phyloP scores from a whole-genome alignment of 30 jellyfish, hydroid and myxozoan species.

The Cassiopea andromeda region DNA sequence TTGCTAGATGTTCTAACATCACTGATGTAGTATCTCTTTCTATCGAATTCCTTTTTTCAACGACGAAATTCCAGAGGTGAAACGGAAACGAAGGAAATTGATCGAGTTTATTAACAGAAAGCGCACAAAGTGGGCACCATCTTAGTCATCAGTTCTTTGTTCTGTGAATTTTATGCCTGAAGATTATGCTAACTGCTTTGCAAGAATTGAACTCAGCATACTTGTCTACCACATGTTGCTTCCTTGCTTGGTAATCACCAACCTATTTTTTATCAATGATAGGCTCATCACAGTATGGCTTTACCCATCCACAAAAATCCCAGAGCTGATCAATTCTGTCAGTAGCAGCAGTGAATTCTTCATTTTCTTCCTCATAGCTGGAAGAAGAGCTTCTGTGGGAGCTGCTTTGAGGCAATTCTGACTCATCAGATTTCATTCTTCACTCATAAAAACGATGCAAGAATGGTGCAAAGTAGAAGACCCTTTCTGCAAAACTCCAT shows the following conservation, averaged over 20 bases:
- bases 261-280: neutral
- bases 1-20: neutral
- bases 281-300: neutral
- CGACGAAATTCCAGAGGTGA: constrained; percentile 5
- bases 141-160: neutral
- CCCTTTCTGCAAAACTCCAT: too few relatives aligned
- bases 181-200: neutral
- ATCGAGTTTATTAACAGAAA: neutral
- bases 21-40: neutral
- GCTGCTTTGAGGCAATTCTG: neutral
- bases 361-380: neutral
- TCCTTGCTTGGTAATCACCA: neutral
- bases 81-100: neutral
- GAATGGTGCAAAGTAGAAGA: neutral
- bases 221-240: neutral
- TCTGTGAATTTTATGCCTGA: neutral
- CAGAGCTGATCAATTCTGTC: neutral
- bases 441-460: neutral
- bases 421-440: neutral
- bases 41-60: constrained; percentile 14
- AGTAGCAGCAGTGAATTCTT: neutral
- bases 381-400: neutral
- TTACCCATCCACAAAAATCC: neutral
- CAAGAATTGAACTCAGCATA: neutral
- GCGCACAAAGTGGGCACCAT: neutral